Evolutionary conservation across 2,888 invertebrate species (phyloP), one percentile per base, ranked within the genome.

Genomic region (Crioceris asparagi): DNA sequence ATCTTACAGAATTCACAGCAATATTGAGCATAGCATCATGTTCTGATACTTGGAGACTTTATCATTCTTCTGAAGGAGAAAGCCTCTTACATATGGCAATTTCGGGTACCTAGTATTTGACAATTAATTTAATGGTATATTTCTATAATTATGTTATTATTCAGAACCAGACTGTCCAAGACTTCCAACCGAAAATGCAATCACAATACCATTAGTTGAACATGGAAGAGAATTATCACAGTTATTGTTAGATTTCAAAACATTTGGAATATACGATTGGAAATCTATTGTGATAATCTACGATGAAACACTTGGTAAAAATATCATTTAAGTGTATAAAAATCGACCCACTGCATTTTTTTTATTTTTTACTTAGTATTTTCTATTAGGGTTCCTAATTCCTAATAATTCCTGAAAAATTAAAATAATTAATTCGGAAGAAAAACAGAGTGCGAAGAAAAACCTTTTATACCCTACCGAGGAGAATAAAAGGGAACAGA

Each of bases 21-120:
- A 74, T 85, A 35, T 70, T 86, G 42, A 80, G 81, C 27, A 66
- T 85, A 32, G 76, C 81, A n/a, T 76, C 79, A 3, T 87, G 87
- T 57, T 57, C 70, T 38, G 76, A 76, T 41, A 83, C 84, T 0
- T 86, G 86, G 86, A 68, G 69, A 5, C 65, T 86, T 35, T 82
- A 75, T 57, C 68, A 72, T 35, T 62, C 70, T 1, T 72, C 78
- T 0, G 69, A 74, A 51, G 71, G 71, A 41, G 77, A 80, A 50
- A 72, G 77, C 39, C 65, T 86, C 5, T 62, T 84, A 1, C 70
- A 82, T 29, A 72, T 87, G 44, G 83, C 84, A 0, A 69, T 86
- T 43, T 84, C 85, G 34, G 71, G 73, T 72, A 60, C 38, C 17
- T 23, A 17, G 12, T 15, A 19, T 36, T 12, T 12, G 25, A 5